phyloP scores from a whole-genome alignment of 2,797 vertebrate species.

The Alectoris magna region DNA sequence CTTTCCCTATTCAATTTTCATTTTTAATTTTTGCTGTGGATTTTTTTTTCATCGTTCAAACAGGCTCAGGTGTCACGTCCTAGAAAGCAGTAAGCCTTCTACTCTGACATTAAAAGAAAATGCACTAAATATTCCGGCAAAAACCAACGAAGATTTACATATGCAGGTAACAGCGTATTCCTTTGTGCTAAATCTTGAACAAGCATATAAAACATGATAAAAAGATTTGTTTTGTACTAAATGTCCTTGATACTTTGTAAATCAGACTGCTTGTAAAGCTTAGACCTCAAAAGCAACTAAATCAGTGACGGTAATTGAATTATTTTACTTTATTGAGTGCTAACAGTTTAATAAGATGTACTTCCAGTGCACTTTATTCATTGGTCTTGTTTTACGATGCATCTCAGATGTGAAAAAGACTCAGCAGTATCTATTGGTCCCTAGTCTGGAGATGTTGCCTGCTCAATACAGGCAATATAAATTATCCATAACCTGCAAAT shows the following conservation, averaged over 20 bases:
- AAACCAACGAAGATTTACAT: conserved; percentile 86
- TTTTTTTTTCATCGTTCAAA: background rate
- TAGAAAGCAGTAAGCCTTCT: conserved; percentile 85
- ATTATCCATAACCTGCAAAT: background rate
- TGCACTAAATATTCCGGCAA: conserved; percentile 70
- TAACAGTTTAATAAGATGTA: background rate
- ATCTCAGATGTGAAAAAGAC: background rate
- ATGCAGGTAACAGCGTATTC: conserved; percentile 75
- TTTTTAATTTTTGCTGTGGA: background rate
- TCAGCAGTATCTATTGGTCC: background rate
- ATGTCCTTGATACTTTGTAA: background rate
- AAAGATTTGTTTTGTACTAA: background rate
- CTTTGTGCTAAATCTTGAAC: background rate
- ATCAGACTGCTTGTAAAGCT: background rate
- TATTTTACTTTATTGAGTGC: background rate
- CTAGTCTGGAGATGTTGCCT: background rate
- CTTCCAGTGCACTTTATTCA: background rate
- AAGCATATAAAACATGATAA: background rate
- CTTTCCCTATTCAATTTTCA: background rate
- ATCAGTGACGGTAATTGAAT: background rate
- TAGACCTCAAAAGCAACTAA: background rate
- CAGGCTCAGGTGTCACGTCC: conserved; percentile 93
- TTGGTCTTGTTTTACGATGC: background rate
- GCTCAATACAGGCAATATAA: background rate
- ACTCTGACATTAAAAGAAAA: conserved; percentile 80